Conservation (phyloP, 2,888 invertebrate species). For the Antheraea yamamai region DNA sequence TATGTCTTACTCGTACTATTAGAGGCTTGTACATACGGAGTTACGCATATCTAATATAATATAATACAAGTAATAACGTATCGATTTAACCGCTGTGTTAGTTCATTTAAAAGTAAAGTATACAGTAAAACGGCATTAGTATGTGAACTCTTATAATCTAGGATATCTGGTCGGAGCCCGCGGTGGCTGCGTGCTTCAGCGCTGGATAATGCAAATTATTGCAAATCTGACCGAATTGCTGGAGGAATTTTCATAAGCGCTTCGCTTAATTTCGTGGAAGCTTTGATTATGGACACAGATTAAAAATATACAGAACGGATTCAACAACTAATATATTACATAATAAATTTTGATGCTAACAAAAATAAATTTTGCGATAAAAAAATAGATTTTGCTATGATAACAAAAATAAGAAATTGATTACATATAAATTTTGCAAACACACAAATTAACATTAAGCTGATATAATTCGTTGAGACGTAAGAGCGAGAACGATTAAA, state of each 20-base stretch:
- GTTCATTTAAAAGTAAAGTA: not conserved
- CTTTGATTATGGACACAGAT: not conserved
- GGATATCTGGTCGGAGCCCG: not conserved
- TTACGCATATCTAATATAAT: too few species aligned
- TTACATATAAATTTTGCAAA: not conserved
- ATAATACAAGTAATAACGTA: not conserved
- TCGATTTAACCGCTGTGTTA: not conserved
- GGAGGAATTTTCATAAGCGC: slow-evolving; percentile 9
- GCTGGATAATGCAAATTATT: slow-evolving; percentile 8
- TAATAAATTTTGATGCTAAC: too few species aligned
- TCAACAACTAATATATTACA: not conserved
- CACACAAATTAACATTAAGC: not conserved
- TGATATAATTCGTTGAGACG: not conserved
- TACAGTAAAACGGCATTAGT: not conserved
- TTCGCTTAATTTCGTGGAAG: not conserved
- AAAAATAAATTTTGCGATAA: too few species aligned
- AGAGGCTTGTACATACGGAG: too few species aligned
- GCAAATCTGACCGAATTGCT: slow-evolving; percentile 12
- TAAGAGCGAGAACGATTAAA: not conserved
- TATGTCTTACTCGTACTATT: too few species aligned
- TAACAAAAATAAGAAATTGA: too few species aligned
- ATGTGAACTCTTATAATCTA: not conserved
- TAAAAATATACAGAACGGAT: not conserved
- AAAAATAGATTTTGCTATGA: too few species aligned
- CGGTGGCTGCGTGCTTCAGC: not conserved